A percentile compares a stretch with the other conserved stretches of the same genome.
Conservation (phyloP, 2,888 invertebrate species). For the Micoletzkya japonica region DNA sequence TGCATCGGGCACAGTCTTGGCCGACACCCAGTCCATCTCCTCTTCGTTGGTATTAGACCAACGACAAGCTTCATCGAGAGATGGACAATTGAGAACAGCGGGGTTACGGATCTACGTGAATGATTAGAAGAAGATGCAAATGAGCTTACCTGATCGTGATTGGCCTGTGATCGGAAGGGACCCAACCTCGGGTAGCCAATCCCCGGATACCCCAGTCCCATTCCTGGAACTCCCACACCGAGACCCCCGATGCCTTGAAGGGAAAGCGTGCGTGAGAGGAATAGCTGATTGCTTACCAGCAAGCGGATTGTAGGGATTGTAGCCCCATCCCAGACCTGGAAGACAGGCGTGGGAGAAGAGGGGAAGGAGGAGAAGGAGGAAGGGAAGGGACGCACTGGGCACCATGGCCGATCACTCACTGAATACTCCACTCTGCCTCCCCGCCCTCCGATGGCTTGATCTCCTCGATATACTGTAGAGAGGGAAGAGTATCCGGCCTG, state of each 20-base stretch:
- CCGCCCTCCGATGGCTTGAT: constrained; percentile 22
- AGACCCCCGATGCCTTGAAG: constrained; percentile 19
- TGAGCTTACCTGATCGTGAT: constrained; percentile 20
- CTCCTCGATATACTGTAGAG: constrained; percentile 16
- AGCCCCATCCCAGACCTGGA: constrained; percentile 17
- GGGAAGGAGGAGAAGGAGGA: constrained; percentile 3
- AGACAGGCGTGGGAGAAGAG: constrained; percentile 13
- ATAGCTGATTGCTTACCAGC: constrained; percentile 10
- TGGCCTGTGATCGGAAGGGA: constrained; percentile 46
- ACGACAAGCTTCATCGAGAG: constrained; percentile 38
- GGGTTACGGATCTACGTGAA: constrained; percentile 13
- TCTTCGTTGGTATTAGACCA: constrained; percentile 54
- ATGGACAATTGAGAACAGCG: constrained; percentile 40
- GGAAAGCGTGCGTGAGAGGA: background rate
- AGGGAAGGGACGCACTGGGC: constrained; percentile 1
- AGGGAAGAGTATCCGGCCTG: constrained; percentile 18
- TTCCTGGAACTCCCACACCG: constrained; percentile 10
- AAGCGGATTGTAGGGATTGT: constrained; percentile 26
- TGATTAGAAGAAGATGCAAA: background rate
- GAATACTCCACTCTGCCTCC: no score
- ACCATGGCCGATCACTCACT: no score
- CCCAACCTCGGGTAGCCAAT: constrained; percentile 33
- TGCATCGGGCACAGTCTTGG: constrained; percentile 21
- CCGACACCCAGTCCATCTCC: constrained; percentile 47
- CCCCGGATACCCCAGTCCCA: constrained; percentile 16